A percentile compares a stretch with the other conserved stretches of the same genome.
These are phyloP conservation scores for Malurus leucopterus DNA, from an alignment of 2,797 vertebrate genomes.

Conservation along the genomic window DNA sequence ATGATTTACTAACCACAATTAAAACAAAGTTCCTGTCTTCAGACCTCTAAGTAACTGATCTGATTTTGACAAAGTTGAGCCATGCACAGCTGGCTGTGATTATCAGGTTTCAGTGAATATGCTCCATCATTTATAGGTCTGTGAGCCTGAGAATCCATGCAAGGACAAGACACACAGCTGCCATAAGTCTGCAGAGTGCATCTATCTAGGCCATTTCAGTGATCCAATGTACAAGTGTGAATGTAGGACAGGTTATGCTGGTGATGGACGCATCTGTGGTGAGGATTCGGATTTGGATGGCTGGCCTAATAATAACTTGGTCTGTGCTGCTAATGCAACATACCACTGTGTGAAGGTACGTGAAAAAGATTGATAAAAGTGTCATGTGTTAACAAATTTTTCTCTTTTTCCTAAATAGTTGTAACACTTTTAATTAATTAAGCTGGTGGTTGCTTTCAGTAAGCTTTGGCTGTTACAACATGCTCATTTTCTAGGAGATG, in stretches of 20 bases:
- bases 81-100: not conserved
- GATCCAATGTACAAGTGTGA: slow-evolving; percentile 98
- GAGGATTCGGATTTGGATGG: slow-evolving; percentile 97
- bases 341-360: slow-evolving; percentile 93
- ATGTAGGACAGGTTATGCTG: slow-evolving; percentile 93
- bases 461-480: not conserved
- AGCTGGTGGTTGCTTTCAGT: not conserved
- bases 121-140: slow-evolving; percentile 74
- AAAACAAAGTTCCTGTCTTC: not conserved
- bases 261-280: slow-evolving; percentile 92
- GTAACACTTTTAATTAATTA: too few species aligned
- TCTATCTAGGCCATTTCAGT: slow-evolving; percentile 94
- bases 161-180: slow-evolving; percentile 92
- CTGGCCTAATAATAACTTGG: slow-evolving; percentile 95
- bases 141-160: slow-evolving; percentile 94
- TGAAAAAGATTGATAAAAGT: not conserved
- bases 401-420: not conserved
- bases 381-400: accelerated
- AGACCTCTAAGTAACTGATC: not conserved
- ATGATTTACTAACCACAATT: not conserved
- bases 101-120: not conserved
- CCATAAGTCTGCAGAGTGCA: slow-evolving; percentile 89
- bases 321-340: slow-evolving; percentile 89
- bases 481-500: not conserved
- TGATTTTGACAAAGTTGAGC: not conserved